Conservation (phyloP, 2,113 vertebrate species). For the Phainopepla nitens region DNA sequence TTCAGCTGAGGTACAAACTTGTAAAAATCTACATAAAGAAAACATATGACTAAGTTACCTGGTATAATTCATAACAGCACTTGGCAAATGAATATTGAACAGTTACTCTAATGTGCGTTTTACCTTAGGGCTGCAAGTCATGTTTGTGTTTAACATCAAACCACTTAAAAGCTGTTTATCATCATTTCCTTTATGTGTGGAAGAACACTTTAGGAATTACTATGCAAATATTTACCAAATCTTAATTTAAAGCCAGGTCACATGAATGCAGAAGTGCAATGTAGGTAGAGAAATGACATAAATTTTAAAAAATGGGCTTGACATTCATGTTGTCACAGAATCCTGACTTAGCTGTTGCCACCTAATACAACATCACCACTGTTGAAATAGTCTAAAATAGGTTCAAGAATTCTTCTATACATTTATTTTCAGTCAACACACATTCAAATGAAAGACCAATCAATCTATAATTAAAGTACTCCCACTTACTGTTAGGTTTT, state of each 20-base stretch:
- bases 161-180: slow-evolving; percentile 62
- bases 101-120: slow-evolving; percentile 19
- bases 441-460: not conserved
- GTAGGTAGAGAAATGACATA: not conserved
- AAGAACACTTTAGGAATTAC: slow-evolving; percentile 53
- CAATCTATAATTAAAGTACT: not conserved
- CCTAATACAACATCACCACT: not conserved
- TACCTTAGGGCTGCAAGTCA: slow-evolving; percentile 59
- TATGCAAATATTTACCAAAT: slow-evolving; percentile 68
- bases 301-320: not conserved
- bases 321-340: not conserved
- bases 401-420: not conserved
- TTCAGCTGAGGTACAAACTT: not conserved
- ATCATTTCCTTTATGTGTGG: slow-evolving; percentile 53
- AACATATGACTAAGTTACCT: not conserved
- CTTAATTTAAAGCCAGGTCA: slow-evolving; percentile 60
- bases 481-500: not conserved
- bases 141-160: slow-evolving; percentile 58
- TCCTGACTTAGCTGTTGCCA: not conserved
- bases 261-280: slow-evolving; percentile 7
- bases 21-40: not conserved
- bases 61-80: not conserved
- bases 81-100: slow-evolving; percentile 57
- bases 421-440: not conserved
- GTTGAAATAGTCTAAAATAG: not conserved